phyloP scores from a whole-genome alignment of 92 coral and sea anemone species.

The Palythoa grandis region DNA sequence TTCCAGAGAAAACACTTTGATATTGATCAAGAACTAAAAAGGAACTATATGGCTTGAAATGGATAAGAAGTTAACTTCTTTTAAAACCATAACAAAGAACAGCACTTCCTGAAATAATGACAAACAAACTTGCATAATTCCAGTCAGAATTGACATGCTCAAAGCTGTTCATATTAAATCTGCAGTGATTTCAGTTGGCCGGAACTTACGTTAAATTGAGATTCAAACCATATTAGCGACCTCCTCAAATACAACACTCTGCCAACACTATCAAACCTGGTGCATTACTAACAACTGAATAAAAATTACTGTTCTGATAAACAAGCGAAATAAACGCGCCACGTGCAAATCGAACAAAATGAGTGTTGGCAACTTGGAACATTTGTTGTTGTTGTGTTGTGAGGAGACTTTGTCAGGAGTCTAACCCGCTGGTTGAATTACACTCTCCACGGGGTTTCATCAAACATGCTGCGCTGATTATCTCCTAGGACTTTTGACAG shows the following conservation, averaged over 20 bases:
- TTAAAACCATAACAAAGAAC: background rate
- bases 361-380: background rate
- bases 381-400: conserved; percentile 19
- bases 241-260: background rate
- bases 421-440: background rate
- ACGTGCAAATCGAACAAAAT: conserved; percentile 26
- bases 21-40: background rate
- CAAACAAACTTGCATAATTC: conserved; percentile 10
- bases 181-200: background rate
- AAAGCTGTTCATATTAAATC: background rate
- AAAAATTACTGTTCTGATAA: background rate
- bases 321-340: conserved; percentile 31
- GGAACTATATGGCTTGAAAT: background rate
- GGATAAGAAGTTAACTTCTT: background rate
- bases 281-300: background rate
- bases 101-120: background rate
- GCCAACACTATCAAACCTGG: background rate
- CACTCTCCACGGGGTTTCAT: background rate
- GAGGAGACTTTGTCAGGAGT: background rate
- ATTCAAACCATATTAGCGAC: background rate
- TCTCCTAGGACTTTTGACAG: background rate
- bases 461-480: background rate
- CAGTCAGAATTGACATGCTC: conserved; percentile 16
- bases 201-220: background rate
- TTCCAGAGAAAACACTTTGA: background rate